Percentiles rank a stretch among this genome's conserved stretches.
phyloP scores from a whole-genome alignment of 1,140 invertebrate genomes.

The Heterodera schachtii region DNA sequence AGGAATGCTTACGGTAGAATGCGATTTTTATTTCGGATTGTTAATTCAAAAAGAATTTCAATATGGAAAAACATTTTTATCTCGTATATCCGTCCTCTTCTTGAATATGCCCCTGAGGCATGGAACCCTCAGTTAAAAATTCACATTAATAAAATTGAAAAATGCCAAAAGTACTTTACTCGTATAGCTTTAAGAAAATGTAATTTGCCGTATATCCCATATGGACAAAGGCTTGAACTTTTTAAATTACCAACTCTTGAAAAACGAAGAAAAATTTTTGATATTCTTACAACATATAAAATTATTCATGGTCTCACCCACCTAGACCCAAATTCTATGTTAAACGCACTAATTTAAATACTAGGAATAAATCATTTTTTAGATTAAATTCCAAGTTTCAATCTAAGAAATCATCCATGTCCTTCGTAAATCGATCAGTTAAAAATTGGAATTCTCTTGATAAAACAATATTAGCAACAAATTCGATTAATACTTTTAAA shows the following conservation, averaged over 20 bases:
- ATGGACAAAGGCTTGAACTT: neutral
- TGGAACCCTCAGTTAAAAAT: neutral
- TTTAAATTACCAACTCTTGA: neutral
- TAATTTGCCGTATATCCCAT: neutral
- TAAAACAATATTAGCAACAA: too few relatives aligned
- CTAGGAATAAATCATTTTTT: too few relatives aligned
- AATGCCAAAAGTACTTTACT: neutral
- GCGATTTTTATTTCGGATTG: neutral
- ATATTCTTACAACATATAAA: neutral
- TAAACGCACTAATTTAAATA: too few relatives aligned
- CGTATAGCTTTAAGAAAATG: neutral
- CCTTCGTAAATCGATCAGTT: too few relatives aligned
- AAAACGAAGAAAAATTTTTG: neutral
- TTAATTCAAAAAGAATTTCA: neutral
- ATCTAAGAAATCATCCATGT: too few relatives aligned
- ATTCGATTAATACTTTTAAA: too few relatives aligned
- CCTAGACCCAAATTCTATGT: neutral
- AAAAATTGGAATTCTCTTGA: too few relatives aligned
- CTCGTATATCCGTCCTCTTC: neutral
- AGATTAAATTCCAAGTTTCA: too few relatives aligned
- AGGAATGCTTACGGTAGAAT: neutral
- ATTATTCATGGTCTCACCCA: neutral
- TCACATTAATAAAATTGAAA: neutral
- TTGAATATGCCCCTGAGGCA: neutral
- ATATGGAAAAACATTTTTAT: neutral